Evolutionary conservation across 2,888 invertebrate genomes (phyloP).

Genomic region (Theretra japonica): DNA sequence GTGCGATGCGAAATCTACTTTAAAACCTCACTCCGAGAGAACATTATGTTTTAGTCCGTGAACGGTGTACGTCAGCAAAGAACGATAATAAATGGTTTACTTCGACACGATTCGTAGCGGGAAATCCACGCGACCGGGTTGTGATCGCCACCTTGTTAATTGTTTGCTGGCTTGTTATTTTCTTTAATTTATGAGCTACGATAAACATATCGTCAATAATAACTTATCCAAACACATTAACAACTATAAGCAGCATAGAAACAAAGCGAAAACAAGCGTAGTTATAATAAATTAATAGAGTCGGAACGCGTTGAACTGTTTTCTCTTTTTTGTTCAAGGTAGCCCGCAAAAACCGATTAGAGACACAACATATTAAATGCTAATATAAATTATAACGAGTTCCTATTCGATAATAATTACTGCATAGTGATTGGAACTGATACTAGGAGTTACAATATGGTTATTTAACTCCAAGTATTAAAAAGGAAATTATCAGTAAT

Average conservation of each 20-base stretch:
- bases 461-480: too few relatives aligned
- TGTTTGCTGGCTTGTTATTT: conserved; percentile 70
- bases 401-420: conserved; percentile 1
- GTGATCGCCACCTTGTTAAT: conserved; percentile 79
- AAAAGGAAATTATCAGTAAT: not conserved
- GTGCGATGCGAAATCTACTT: conserved; percentile 68
- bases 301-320: not conserved
- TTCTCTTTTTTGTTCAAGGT: not conserved
- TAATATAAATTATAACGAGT: not conserved
- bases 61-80: conserved; percentile 72
- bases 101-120: conserved; percentile 79
- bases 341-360: not conserved
- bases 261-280: conserved; percentile 20
- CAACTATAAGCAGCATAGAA: conserved; percentile 4
- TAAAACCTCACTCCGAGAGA: conserved; percentile 56
- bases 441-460: not conserved
- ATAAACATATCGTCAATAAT: conserved; percentile 52
- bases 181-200: conserved; percentile 55
- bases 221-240: conserved; percentile 35
- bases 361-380: not conserved
- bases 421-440: not conserved
- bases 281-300: not conserved
- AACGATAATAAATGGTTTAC: conserved; percentile 82
- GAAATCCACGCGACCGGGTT: conserved; percentile 81
- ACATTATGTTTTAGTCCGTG: conserved; percentile 54